These are phyloP conservation scores for Euclidia mi DNA, from an alignment of 2,888 invertebrate genomes.

Conservation along the genomic window DNA sequence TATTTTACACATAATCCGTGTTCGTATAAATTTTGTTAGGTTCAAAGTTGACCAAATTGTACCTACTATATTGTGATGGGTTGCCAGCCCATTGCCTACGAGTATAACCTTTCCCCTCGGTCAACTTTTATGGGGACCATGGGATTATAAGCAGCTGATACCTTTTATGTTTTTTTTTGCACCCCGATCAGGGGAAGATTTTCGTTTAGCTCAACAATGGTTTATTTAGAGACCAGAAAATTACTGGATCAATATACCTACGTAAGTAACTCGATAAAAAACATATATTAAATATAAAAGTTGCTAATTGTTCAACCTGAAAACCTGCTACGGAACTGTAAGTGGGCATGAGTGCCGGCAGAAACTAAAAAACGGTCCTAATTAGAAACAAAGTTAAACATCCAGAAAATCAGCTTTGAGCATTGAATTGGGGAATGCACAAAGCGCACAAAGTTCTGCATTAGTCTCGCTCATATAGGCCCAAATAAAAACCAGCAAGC, in stretches of 20 bases:
- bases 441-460: slow-evolving; percentile 29
- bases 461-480: slow-evolving; percentile 21
- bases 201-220: slow-evolving; percentile 6
- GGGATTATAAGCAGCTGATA: slow-evolving; percentile 23
- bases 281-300: no score
- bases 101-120: slow-evolving; percentile 22
- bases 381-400: slow-evolving; percentile 19
- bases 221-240: slow-evolving; percentile 2
- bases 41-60: slow-evolving; percentile 14
- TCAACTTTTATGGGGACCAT: slow-evolving; percentile 21
- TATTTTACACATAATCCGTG: no score
- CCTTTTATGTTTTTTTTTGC: slow-evolving; percentile 16
- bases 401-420: slow-evolving; percentile 28
- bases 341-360: neutral
- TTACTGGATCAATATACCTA: neutral
- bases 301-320: neutral
- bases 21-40: slow-evolving; percentile 6
- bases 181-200: slow-evolving; percentile 11
- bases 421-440: slow-evolving; percentile 30
- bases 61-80: slow-evolving; percentile 8
- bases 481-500: slow-evolving; percentile 43
- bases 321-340: neutral
- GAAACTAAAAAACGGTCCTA: neutral
- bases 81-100: slow-evolving; percentile 14
- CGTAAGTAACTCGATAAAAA: neutral